Evolutionary conservation across 2,113 vertebrate genomes (phyloP).

Genomic region (Acanthochromis polyacanthus): DNA sequence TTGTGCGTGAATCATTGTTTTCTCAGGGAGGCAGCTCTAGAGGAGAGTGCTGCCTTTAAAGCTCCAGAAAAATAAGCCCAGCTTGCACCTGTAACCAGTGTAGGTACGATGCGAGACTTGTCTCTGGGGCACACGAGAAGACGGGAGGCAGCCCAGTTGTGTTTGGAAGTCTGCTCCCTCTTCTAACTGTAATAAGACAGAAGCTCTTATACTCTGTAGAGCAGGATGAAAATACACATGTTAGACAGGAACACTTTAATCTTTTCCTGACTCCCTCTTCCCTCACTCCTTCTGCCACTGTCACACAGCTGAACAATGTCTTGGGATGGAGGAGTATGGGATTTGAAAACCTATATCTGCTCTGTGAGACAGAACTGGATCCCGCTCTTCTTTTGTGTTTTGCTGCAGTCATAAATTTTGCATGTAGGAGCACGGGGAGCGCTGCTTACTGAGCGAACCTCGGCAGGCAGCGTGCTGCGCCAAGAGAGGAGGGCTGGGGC

Average conservation of each 20-base stretch:
- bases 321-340: conserved; percentile 72
- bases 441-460: conserved; percentile 54
- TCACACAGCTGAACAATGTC: conserved; percentile 68
- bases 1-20: conserved; percentile 15
- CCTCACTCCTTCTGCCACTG: conserved; percentile 63
- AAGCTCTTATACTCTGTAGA: conserved; percentile 69
- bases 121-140: conserved; percentile 37
- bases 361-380: conserved; percentile 73
- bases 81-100: conserved; percentile 24
- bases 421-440: conserved; percentile 59
- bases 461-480: conserved; percentile 44
- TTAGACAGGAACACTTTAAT: conserved; percentile 76
- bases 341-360: conserved; percentile 81
- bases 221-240: conserved; percentile 77
- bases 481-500: conserved; percentile 52
- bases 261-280: conserved; percentile 47
- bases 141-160: conserved; percentile 46
- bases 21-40: conserved; percentile 24
- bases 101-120: conserved; percentile 13
- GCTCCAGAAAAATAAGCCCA: conserved; percentile 21
- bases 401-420: conserved; percentile 79
- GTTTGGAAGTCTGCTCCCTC: conserved; percentile 54
- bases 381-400: conserved; percentile 61
- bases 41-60: conserved; percentile 20
- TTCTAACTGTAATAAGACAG: conserved; percentile 71